phyloP scores from a whole-genome alignment of 2,797 vertebrate genomes.

The Hydrolagus colliei region DNA sequence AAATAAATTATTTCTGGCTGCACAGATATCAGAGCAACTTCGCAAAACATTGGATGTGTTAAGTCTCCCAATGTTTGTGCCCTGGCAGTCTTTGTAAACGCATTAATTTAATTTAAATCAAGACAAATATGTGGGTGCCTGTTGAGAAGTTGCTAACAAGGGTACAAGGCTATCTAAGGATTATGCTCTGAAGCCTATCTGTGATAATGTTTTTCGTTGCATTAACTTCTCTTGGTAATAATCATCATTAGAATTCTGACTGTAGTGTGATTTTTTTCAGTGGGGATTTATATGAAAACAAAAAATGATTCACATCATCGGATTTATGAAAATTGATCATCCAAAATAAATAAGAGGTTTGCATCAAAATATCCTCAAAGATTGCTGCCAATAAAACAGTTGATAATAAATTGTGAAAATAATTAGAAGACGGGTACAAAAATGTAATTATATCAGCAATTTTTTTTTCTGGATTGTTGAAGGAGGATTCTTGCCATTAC shows the following conservation, averaged over 20 bases:
- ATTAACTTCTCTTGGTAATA: background rate
- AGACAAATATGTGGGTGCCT: background rate
- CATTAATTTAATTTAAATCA: background rate
- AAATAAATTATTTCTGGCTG: background rate
- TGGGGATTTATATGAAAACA: background rate
- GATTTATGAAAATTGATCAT: too few relatives aligned
- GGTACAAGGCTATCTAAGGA: background rate
- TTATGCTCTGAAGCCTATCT: background rate
- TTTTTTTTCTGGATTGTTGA: too few relatives aligned
- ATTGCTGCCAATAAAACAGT: too few relatives aligned
- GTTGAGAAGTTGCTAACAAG: background rate
- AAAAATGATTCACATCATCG: too few relatives aligned
- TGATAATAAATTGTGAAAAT: too few relatives aligned
- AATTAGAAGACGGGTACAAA: too few relatives aligned
- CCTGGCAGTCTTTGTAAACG: background rate
- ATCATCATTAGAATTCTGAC: background rate
- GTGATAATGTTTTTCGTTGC: background rate
- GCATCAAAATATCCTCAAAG: too few relatives aligned
- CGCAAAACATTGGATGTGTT: background rate
- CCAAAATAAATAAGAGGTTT: too few relatives aligned
- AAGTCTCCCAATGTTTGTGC: background rate
- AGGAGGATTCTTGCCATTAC: too few relatives aligned
- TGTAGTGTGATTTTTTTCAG: background rate
- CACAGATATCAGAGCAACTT: background rate
- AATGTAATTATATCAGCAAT: too few relatives aligned